These are phyloP conservation scores for Melipona bicolor DNA, from an alignment of 2,888 invertebrate species.

Conservation along the genomic window DNA sequence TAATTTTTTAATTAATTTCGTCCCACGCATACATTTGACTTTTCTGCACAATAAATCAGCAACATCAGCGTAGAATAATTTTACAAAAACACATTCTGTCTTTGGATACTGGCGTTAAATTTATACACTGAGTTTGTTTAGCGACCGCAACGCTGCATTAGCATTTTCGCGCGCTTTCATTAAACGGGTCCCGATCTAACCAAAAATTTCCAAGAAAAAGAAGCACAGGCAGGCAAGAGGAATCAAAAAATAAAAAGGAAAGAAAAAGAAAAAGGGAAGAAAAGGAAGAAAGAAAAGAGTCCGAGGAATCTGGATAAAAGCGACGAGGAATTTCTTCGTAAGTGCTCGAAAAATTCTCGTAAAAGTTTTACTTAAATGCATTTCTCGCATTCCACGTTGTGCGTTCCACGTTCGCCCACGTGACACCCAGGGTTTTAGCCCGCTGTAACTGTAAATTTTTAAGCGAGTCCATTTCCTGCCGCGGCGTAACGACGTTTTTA, in stretches of 20 bases:
- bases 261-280: neutral
- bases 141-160: constrained; percentile 1
- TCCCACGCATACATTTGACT: too few species aligned
- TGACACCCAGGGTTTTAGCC: constrained; percentile 17
- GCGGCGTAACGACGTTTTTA: neutral
- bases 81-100: neutral
- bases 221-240: neutral
- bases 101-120: neutral
- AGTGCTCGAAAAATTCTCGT: constrained; percentile 47
- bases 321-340: constrained; percentile 27
- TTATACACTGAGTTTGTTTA: neutral
- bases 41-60: neutral
- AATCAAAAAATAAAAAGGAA: too few species aligned
- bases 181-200: constrained; percentile 11
- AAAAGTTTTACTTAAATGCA: constrained; percentile 53
- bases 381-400: constrained; percentile 44
- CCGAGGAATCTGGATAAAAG: constrained; percentile 44
- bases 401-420: constrained; percentile 22
- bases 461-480: constrained; percentile 42
- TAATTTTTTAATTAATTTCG: too few species aligned
- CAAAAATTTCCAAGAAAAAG: constrained; percentile 17
- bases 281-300: neutral
- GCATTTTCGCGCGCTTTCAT: neutral
- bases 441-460: constrained; percentile 39
- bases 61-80: neutral